Evolutionary conservation across 2,113 vertebrate species (phyloP), one percentile per base, ranked within the genome.

Genomic region (Bostrychus sinensis): DNA sequence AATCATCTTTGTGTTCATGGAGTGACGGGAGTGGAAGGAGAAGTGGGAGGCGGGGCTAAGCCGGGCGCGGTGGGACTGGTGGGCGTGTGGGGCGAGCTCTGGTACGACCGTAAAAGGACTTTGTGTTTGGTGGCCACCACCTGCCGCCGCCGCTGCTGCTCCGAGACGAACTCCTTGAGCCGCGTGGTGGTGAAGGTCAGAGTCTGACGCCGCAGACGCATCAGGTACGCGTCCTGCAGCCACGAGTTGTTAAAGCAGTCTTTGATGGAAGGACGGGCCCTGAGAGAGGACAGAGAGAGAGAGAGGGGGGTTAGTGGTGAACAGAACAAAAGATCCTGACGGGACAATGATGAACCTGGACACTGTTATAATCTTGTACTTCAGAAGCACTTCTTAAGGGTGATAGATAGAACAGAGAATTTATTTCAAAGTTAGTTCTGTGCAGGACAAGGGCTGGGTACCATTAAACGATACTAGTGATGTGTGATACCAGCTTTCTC

Each of bases 141-240:
- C 0, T 89, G 56, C 0, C 95, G 85, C 43, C 91, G 91, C 26
- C 92, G 88, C 90, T 96, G 93, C 86, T 98, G 95, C 71, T 98
- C 94, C 13, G 93, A 92, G 80, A 98, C 85, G 82, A 97, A 98
- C 83, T 98, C 96, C 88, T 98, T 98, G 81, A 99, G 96, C 74
- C 94, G 92, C 16, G 91, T 95, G 54, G 96, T 98, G 82, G 96
- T 98, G 77, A 99, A 99, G 78, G 96, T 98, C 66, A 99, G 93
- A 0, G 97, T 98, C 89, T 98, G 96, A 56, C 97, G 92, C 1
- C 97, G 94, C 30, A 98, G 92, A 72, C 96, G 95, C 96, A 97
- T 99, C 89, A 99, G 89, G 75, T 98, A 98, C 74, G 96, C 96
- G 0, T 99, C 96, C 87, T 99, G 97, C 59, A 99, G 93, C 97